phyloP scores from a whole-genome alignment of 2,113 vertebrate genomes.

The Pituophis catenifer region DNA sequence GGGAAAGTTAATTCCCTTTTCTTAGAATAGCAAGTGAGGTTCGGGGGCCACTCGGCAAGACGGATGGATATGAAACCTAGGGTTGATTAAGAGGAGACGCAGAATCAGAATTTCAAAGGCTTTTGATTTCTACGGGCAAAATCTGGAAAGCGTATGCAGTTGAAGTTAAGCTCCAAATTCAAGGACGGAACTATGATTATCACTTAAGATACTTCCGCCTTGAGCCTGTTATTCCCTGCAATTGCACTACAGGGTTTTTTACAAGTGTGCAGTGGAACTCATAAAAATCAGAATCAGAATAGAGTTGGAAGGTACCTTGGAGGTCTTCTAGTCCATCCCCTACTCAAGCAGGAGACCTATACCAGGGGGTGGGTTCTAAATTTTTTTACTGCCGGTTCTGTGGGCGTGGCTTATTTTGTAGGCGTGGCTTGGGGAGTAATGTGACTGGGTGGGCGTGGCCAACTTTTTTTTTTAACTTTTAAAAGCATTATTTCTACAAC shows the following conservation, averaged over 20 bases:
- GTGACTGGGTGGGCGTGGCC: too few species aligned
- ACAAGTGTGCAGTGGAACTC: background rate
- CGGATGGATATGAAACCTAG: background rate
- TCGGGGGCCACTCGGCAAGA: background rate
- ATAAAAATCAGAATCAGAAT: too few species aligned
- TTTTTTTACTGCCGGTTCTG: too few species aligned
- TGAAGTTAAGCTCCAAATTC: background rate
- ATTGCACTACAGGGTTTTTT: background rate
- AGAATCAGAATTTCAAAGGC: background rate
- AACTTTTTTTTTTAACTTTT: too few species aligned
- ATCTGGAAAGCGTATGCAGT: background rate
- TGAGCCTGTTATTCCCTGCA: background rate
- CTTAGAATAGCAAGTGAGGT: background rate
- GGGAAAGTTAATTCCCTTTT: background rate
- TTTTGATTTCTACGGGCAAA: background rate
- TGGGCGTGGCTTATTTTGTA: too few species aligned
- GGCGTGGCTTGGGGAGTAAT: too few species aligned
- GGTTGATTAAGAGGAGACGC: background rate
- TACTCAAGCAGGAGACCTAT: too few species aligned
- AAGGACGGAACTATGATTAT: background rate
- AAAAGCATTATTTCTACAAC: too few species aligned
- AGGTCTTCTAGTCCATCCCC: too few species aligned
- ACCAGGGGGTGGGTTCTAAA: too few species aligned
- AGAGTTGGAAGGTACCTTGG: too few species aligned
- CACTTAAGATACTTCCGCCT: background rate